Evolutionary conservation across 2,888 invertebrate genomes (phyloP), one percentile per base, ranked within the genome.

Genomic region (Drosophila melanocephala): DNA sequence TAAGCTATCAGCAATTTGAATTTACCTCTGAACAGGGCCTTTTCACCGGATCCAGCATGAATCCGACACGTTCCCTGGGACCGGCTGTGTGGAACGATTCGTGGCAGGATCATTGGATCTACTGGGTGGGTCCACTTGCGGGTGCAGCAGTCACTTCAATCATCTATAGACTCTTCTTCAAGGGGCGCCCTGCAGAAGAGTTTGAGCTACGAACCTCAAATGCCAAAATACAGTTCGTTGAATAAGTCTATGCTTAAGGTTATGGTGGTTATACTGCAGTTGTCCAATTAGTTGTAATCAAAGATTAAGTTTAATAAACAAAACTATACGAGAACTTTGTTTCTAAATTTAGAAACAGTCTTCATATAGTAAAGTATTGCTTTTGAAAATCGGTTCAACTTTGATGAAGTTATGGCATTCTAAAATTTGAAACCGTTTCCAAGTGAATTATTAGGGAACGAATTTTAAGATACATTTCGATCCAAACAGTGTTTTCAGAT

Each of bases 71-170:
- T 66, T 94, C 95, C 1, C 94, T 97, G 28, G 97, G 94, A 0
- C 97, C 97, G 0, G 96, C 96, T 0, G 77, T 97, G 0, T 95
- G 96, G 94, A 96, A 95, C 35, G 95, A 95, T 7, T 94, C 94
- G 22, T 97, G 96, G 96, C 77, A 92, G 0, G 83, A 94, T 51
- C 97, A 97, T 74, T 97, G 96, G 96, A 80, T 96, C 0, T 96
- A 95, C 86, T 96, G 96, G 96, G 93, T 95, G 10, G 96, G 95
- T 52, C 96, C 96, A 0, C 63, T 95, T 26, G 74, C 84, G 0
- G 94, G 94, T 2, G 92, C 93, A 0, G 60, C 93, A 0, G 58
- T 94, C 2, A 92, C 93, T 0, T 87, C 94, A 2, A 35, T 94
- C 0, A 84, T 94, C 19, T 95, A 95, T 79, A 93, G 92, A 58